Evolutionary conservation across 2,797 vertebrate species (phyloP), one percentile per base, ranked within the genome.

Genomic region (Miichthys miiuy): DNA sequence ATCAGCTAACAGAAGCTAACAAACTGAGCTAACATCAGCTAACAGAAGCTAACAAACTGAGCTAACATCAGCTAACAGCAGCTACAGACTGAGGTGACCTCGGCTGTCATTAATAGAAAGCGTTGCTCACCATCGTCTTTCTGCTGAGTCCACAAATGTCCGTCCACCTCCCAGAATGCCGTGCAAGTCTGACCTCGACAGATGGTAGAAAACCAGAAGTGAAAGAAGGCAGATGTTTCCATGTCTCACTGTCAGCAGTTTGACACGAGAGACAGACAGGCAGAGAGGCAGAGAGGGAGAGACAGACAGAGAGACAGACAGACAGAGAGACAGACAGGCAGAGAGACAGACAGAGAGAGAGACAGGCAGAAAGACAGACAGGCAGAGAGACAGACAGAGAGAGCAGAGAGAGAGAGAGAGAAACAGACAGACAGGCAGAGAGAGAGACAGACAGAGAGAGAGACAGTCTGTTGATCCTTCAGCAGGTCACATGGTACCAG

Each of bases 201-300:
- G 75, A 84, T 66, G 70, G 72, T 54, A 7, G 47, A 86, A 90
- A 92, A 89, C 77, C 86, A 89, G 91, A 91, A 91, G 91, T 92
- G 91, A 91, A 84, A 92, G 80, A 55, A 17, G 11, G 58, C 89
- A 88, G 90, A 88, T 90, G 89, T 89, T 91, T 87, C 77, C 82
- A 85, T 13, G 69, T 81, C 66, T 79, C 80, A 38, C 10, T 0
- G 83, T 89, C 87, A 88, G 85, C 86, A 87, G 11, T 82, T 87
- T 87, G 38, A 72, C 52, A 34, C 0, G 38, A 80, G 68, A 78
- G 47, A 4, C 48, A 63, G 61, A 23, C 4, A 7, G 6, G 6
- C 6, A 34, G 30, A 34, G 30, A 34, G 30, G 7, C 1, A 34
- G 30, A 7, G 5, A 34, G 30, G 1, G 30, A 30, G 4, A 30